A percentile compares a stretch with the other conserved stretches of the same genome.
phyloP scores from a whole-genome alignment of 53 echinoderm and acorn worm species.

The Echinarachnius parma region DNA sequence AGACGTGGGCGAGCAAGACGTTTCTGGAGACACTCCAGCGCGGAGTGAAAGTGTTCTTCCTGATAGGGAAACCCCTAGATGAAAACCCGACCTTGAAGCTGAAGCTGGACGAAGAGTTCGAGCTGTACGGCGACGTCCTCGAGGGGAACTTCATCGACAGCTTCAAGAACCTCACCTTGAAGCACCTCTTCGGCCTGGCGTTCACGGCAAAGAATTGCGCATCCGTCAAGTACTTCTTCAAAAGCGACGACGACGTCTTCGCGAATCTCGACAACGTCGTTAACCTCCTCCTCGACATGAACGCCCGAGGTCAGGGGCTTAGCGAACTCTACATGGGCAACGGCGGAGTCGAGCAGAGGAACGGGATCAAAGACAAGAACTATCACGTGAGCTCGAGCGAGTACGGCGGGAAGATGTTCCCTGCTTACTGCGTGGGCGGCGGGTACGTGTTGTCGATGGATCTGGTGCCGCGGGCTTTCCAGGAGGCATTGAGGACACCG shows the following conservation, averaged over 20 bases:
- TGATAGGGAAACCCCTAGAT: background rate
- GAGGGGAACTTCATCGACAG: conserved; percentile 16
- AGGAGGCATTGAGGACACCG: conserved; percentile 14
- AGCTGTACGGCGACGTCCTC: background rate
- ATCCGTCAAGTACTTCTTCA: conserved; percentile 12
- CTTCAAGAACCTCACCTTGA: conserved; percentile 38
- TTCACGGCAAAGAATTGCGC: conserved; percentile 8
- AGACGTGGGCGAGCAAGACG: conserved; percentile 27
- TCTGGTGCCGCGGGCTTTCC: background rate
- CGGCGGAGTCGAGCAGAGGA: conserved; percentile 16
- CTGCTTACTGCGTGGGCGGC: conserved; percentile 19
- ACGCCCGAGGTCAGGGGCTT: background rate
- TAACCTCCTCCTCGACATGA: background rate
- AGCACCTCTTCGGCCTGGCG: conserved; percentile 20
- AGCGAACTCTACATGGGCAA: conserved; percentile 12
- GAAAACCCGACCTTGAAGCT: background rate
- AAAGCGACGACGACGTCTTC: conserved; percentile 30
- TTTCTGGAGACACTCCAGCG: background rate
- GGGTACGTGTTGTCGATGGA: conserved; percentile 30
- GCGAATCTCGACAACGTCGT: conserved; percentile 21
- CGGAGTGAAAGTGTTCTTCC: conserved; percentile 14
- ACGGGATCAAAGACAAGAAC: background rate
- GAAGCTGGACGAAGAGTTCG: conserved; percentile 1
- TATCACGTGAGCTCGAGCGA: background rate
- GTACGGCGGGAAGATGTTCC: conserved; percentile 15